A percentile compares a stretch with the other conserved stretches of the same genome.
phyloP scores from a whole-genome alignment of 1,140 invertebrate species.

The Brachionus koreanus region DNA sequence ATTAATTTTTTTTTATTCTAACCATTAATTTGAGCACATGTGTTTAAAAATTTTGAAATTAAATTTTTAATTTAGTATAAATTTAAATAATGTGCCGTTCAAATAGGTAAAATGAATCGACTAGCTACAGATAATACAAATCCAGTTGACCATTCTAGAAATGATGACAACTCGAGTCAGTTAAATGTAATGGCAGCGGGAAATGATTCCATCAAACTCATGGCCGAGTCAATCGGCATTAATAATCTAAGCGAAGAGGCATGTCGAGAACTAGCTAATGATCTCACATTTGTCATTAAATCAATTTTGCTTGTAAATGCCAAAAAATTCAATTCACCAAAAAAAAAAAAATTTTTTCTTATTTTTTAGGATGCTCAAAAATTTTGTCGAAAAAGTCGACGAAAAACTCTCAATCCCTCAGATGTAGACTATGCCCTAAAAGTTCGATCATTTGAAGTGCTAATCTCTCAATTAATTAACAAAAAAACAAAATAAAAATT shows the following conservation, averaged over 20 bases:
- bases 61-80: background rate
- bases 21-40: background rate
- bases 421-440: slow-evolving; percentile 34
- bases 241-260: slow-evolving; percentile 36
- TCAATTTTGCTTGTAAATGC: slow-evolving; percentile 27
- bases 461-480: background rate
- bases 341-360: background rate
- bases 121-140: background rate
- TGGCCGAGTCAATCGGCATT: slow-evolving; percentile 38
- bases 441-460: slow-evolving; percentile 1
- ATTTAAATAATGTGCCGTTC: background rate
- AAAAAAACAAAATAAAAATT: background rate
- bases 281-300: slow-evolving; percentile 41
- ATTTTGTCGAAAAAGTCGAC: slow-evolving; percentile 22
- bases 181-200: background rate
- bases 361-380: slow-evolving; percentile 13
- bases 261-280: slow-evolving; percentile 2
- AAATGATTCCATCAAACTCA: slow-evolving; percentile 33
- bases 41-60: background rate
- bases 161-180: background rate
- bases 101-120: background rate
- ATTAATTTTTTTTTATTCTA: background rate
- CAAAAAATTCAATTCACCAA: too few species aligned
- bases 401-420: background rate
- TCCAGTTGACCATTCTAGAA: background rate